phyloP scores from a whole-genome alignment of 2,797 vertebrate species.

The Staurois parvus region DNA sequence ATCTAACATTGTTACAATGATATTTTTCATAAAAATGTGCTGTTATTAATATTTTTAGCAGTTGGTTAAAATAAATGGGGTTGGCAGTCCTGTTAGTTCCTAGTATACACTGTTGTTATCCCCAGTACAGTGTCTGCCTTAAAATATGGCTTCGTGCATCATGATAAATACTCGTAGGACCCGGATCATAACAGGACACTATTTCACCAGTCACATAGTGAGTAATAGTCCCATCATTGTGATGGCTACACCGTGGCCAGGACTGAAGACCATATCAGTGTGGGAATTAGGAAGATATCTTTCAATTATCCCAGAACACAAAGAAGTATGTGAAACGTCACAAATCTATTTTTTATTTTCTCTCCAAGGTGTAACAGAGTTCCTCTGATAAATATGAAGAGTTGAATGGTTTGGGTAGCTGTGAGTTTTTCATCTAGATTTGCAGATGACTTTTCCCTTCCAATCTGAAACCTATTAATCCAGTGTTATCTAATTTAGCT shows the following conservation, averaged over 20 bases:
- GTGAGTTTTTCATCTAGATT: constrained; percentile 34
- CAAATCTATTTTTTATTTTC: constrained; percentile 14
- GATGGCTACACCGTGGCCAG: not conserved
- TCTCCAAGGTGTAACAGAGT: not conserved
- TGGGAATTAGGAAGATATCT: constrained; percentile 3
- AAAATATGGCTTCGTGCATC: not conserved
- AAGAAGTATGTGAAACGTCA: not conserved
- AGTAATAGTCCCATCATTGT: constrained; percentile 20
- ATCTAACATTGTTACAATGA: too few relatives aligned
- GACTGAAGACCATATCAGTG: not conserved
- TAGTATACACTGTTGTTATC: not conserved
- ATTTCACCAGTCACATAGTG: not conserved
- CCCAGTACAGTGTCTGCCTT: not conserved
- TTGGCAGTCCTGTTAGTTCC: not conserved
- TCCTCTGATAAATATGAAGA: constrained; percentile 21
- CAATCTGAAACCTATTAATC: constrained; percentile 42
- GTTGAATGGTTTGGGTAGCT: not conserved
- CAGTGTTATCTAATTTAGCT: constrained; percentile 46
- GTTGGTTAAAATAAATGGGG: too few relatives aligned
- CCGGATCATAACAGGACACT: not conserved
- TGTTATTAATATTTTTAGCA: too few relatives aligned
- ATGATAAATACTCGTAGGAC: constrained; percentile 2
- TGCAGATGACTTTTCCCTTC: constrained; percentile 43
- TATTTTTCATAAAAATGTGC: too few relatives aligned
- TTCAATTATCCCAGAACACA: not conserved